Evolutionary conservation across 1,140 invertebrate species (phyloP), one percentile per base, ranked within the genome.

Genomic region (Globodera rostochiensis): DNA sequence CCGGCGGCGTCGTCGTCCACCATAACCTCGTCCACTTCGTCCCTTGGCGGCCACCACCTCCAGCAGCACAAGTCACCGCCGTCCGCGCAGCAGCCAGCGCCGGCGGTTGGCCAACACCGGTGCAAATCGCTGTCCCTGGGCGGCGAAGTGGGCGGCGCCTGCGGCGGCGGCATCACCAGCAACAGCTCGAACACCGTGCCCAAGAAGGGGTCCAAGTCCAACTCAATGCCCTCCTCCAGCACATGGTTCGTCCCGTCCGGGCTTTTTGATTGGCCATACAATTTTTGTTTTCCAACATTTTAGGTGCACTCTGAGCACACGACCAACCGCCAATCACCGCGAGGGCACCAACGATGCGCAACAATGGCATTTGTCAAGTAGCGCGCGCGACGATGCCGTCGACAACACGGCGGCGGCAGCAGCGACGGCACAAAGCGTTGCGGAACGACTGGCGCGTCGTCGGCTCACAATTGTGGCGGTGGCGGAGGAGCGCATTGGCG

Each of bases 381-480:
- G 57, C 4, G 13, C 50, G 25, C 25, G 25, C 50, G 50, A 13
- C 50, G 5, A 8, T 8, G 50, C 5, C 50, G 57, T 15, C 57
- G 15, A 13, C 57, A 15, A 13, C 13, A 4, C 13, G 15, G 57
- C 57, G 15, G 3, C n/a, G 67, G 67, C 67, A 4, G n/a, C n/a
- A 70, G 67, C 67, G 67, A 3, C 67, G 53, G 15, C 53, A 53
- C 67, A 36, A 36, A 15, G 69, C 46, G 6, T 19, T 15, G 19
- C 69, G 60, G 66, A 76, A 36, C 25, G 60, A 15, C 46, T 84
- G 15, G 60, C 53, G 4, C 57, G 53, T 50, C 77, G 83, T 49
- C 53, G 50, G 53, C 74, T 84, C 1, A 84, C 83, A 64, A 84
- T 84, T 53, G 82, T 84, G 60, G 81, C 83, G 21, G 70, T 84